Evolutionary conservation across 2,888 invertebrate genomes (phyloP), one percentile per base, ranked within the genome.

Genomic region (Epirrhoe alternata): DNA sequence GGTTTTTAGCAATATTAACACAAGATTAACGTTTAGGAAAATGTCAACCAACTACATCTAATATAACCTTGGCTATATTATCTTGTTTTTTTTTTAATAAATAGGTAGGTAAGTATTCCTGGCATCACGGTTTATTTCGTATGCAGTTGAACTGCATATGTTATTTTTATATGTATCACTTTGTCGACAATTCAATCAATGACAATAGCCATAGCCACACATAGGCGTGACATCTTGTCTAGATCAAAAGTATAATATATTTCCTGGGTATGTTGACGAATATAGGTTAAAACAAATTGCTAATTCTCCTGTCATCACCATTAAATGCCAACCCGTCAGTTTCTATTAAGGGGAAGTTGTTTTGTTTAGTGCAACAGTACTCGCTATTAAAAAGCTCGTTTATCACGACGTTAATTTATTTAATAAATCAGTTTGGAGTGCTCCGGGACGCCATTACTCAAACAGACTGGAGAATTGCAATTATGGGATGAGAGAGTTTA

Each of bases 401-500:
- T 86, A 85, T 89, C 86, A 87, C 65, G 73, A 85, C 82, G 84
- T 84, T 87, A 88, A 90, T 90, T 90, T 88, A 89, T 90, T 90
- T 86, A 89, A 91, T 91, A 90, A 91, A 90, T 89, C 90, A 84
- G 55, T 72, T 84, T 75, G 82, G 81, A 80, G 77, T 83, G 81
- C 84, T 83, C 78, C 79, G 80, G 79, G 78, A 66, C 75, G 71
- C 85, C 86, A 91, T 91, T 89, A 89, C 82, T 89, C 88, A 88
- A 84, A 83, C 77, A 73, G 76, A 49, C 56, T 38, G 24, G 17
- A 51, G 58, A 31, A 47, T 51, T 54, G 42, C 31, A 7, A 61
- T 64, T 31, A 52, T 54, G 16, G 56, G 67, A 61, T 24, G 60
- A 45, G 57, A 14, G 10, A 33, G n/a, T 60, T 5, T 6, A 33